These are phyloP conservation scores for Trididemnum miniatum DNA, from an alignment of 23 tunicate species.

Conservation along the genomic window DNA sequence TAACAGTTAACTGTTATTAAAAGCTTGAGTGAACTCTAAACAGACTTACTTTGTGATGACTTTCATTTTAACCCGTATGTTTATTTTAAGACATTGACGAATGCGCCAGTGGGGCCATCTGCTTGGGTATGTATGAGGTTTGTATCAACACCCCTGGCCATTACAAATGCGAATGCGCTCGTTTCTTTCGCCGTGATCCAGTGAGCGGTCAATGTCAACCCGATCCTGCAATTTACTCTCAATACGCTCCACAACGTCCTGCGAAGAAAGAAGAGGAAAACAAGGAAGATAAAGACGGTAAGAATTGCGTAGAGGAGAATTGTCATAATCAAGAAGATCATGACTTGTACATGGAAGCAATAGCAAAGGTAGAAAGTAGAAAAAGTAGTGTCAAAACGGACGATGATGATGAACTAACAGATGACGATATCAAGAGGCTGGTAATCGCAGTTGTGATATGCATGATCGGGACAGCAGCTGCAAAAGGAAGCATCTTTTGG, in stretches of 20 bases:
- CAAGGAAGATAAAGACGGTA: constrained; percentile 32
- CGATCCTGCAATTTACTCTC: constrained; percentile 92
- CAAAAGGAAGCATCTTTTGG: constrained; percentile 87
- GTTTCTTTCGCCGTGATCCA: constrained; percentile 92
- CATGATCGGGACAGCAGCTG: constrained; percentile 92
- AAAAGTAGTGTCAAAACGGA: not conserved
- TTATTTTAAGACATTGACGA: constrained; percentile 84
- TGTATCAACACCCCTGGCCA: constrained; percentile 96
- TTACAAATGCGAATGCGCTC: constrained; percentile 94
- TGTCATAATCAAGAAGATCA: constrained; percentile 47
- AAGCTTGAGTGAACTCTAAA: too few species aligned
- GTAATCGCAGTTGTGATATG: constrained; percentile 82
- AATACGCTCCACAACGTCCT: constrained; percentile 43
- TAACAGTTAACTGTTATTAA: too few species aligned
- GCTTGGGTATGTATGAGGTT: constrained; percentile 95
- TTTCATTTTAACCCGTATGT: too few species aligned
- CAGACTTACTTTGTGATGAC: too few species aligned
- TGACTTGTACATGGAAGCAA: constrained; percentile 22
- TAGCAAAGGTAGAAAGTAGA: constrained; percentile 36
- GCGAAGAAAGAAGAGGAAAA: constrained; percentile 32
- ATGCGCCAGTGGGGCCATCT: constrained; percentile 94
- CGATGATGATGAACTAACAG: constrained; percentile 61
- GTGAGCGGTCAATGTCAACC: constrained; percentile 92
- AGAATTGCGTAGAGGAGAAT: constrained; percentile 5
- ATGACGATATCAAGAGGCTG: constrained; percentile 85